These are phyloP conservation scores for Pristis pectinata DNA, from an alignment of 2,797 vertebrate species.

Conservation along the genomic window DNA sequence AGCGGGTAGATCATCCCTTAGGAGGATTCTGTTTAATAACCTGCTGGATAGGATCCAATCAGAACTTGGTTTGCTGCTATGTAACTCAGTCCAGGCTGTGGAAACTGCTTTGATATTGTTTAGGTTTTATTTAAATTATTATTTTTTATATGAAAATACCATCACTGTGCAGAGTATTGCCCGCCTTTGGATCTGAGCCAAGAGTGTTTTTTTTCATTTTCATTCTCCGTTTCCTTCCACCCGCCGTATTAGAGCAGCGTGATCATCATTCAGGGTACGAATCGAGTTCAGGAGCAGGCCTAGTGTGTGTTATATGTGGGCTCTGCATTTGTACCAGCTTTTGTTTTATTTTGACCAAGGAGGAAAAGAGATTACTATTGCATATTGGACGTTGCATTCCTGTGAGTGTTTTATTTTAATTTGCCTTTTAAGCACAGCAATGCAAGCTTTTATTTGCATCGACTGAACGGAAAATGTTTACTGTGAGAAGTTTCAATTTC, in stretches of 20 bases:
- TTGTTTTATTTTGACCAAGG: constrained; percentile 44
- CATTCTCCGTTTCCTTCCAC: constrained; percentile 32
- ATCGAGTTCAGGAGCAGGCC: constrained; percentile 6
- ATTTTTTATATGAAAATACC: not conserved
- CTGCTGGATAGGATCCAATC: constrained; percentile 32
- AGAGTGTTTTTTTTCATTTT: not conserved
- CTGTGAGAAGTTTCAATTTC: constrained; percentile 33
- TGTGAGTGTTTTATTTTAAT: not conserved
- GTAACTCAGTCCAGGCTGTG: constrained; percentile 19
- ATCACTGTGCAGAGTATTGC: constrained; percentile 9
- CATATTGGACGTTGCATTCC: constrained; percentile 1
- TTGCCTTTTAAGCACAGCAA: not conserved
- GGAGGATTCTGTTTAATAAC: constrained; percentile 32
- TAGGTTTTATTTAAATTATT: not conserved
- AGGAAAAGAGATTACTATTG: constrained; percentile 42
- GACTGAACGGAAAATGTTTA: constrained; percentile 25
- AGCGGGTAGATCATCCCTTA: constrained; percentile 26
- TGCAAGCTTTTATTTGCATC: constrained; percentile 34
- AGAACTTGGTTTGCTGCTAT: constrained; percentile 33
- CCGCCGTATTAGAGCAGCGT: constrained; percentile 17
- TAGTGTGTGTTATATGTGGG: constrained; percentile 21
- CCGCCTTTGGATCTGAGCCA: constrained; percentile 33
- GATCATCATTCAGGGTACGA: constrained; percentile 36
- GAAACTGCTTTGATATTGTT: constrained; percentile 22
- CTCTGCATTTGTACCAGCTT: constrained; percentile 39